Base-by-base conservation (phyloP, 2,113 vertebrate species). In the Gavialis gangeticus region DNA sequence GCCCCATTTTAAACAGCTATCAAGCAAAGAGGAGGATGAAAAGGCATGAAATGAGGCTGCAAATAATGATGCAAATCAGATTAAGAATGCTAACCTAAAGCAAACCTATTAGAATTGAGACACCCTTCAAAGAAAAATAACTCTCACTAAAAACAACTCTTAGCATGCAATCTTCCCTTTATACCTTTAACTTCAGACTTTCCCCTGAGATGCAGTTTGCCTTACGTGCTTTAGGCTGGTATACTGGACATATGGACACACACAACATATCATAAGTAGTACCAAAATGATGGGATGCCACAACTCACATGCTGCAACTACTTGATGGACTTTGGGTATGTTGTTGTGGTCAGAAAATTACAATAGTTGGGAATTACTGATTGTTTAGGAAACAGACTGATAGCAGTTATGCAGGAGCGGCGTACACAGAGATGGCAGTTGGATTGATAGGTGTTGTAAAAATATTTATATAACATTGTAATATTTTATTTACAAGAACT, bases 31-130 rank as follows among this genome's bases (percentile, higher is more conserved):
- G 17, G 66, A 86, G 92, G 91, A 93, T 88, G 84, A 94, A 93
- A 93, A 95, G 67, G 88, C 66, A 66, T 81, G 90, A 96, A 95
- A 91, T 75, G 78, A 95, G 66, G 78, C 87, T 56, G 54, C 75
- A 83, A 96, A 94, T 84, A 91, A 91, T 54, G 91, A 67, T 63
- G 56, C 87, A 83, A 92, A 87, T 96, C 84, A 96, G 59, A 94
- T 92, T 83, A 94, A 94, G 91, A 91, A 89, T 94, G 81, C 82
- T 71, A 92, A 95, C 62, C 4, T 55, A 90, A 90, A 93, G 91
- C n/a, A 94, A 86, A 95, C 96, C 96, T 46, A 46, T 97, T 95
- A 95, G 73, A 94, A 95, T 94, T 95, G 95, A 95, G 91, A 85
- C 73, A 22, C 56, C 15, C 80, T 94, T 95, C 82, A 96, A 80